These are phyloP conservation scores for Vanessa tameamea DNA, from an alignment of 1,140 invertebrate genomes.

Conservation along the genomic window DNA sequence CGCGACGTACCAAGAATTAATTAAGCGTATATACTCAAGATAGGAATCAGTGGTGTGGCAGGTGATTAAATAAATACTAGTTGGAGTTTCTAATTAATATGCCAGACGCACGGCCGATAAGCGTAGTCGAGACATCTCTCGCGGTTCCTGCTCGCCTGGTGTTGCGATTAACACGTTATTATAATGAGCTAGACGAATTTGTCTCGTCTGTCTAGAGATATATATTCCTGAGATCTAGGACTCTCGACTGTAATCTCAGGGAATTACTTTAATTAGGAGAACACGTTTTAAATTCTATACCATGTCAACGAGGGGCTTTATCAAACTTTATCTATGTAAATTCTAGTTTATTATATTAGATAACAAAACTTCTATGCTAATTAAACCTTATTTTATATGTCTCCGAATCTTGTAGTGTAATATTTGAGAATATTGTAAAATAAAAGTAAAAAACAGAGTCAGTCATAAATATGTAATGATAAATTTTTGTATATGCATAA, in stretches of 20 bases:
- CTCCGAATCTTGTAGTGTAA: conserved; percentile 14
- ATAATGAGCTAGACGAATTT: conserved; percentile 58
- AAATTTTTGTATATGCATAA: neutral
- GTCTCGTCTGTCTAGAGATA: conserved; percentile 41
- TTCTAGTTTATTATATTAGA: conserved; percentile 22
- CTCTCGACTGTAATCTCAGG: conserved; percentile 7
- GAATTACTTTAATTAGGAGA: conserved; percentile 11
- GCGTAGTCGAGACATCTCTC: conserved; percentile 60
- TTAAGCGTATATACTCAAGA: conserved; percentile 67
- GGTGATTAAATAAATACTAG: conserved; percentile 78
- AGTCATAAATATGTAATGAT: no score
- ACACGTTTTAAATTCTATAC: conserved; percentile 8
- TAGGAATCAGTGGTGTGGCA: conserved; percentile 67
- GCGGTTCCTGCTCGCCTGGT: conserved; percentile 55
- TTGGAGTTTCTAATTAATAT: conserved; percentile 76
- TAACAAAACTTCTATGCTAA: conserved; percentile 28
- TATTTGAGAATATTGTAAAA: neutral
- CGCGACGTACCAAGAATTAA: conserved; percentile 67
- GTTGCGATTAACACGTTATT: conserved; percentile 71
- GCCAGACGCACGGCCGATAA: conserved; percentile 72
- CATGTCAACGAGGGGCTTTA: conserved; percentile 10
- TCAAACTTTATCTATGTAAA: conserved; percentile 16
- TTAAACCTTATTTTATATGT: conserved; percentile 22
- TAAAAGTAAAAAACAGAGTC: neutral
- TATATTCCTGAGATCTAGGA: conserved; percentile 21